Percentiles rank a stretch among this genome's conserved stretches.
phyloP scores from a whole-genome alignment of 2,888 invertebrate species.

The Athalia circularis region DNA sequence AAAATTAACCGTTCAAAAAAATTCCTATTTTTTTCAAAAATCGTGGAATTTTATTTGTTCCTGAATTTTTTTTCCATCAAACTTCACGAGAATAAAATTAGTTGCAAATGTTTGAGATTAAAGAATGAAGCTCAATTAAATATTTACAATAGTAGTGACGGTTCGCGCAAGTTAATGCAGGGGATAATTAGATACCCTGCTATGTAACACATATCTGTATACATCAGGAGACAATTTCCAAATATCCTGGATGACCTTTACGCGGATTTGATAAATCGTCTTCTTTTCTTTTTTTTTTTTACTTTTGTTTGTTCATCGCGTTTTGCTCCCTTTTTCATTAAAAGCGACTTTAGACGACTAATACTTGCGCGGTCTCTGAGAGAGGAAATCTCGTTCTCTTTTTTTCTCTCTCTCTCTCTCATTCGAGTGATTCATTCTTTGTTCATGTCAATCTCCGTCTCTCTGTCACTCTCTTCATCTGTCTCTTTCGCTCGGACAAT shows the following conservation, averaged over 20 bases:
- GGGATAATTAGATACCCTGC: background rate
- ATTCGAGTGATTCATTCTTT: background rate
- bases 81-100: background rate
- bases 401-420: constrained; percentile 1
- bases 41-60: background rate
- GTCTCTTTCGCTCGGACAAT: background rate
- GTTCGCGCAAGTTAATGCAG: background rate
- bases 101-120: background rate
- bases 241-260: background rate
- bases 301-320: background rate
- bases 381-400: constrained; percentile 2
- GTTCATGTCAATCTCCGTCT: constrained; percentile 27
- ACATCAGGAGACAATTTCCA: background rate
- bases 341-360: constrained; percentile 5
- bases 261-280: background rate
- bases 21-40: background rate
- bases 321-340: constrained; percentile 4
- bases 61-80: background rate
- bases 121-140: background rate
- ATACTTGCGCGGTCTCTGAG: background rate
- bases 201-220: background rate
- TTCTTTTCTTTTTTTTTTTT: background rate
- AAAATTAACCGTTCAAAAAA: too few relatives aligned
- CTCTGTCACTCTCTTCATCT: constrained; percentile 33
- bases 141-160: constrained; percentile 2